These are phyloP conservation scores for Otus sunia DNA, from an alignment of 2,113 vertebrate species.

Conservation along the genomic window DNA sequence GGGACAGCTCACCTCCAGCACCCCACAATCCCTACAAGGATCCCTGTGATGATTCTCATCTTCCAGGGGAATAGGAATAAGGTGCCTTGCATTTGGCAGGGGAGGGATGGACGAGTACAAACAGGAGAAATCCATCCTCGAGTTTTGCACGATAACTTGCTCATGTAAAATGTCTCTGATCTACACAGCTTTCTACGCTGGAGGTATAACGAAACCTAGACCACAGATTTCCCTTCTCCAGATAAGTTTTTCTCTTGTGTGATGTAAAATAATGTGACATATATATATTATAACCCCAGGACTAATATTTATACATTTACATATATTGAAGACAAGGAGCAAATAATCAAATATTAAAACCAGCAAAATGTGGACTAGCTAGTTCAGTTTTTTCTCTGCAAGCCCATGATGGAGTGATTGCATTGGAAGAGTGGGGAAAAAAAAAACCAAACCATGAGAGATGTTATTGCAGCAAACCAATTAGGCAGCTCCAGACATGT, in stretches of 20 bases:
- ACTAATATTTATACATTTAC: neutral
- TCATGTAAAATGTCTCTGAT: neutral
- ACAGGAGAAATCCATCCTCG: neutral
- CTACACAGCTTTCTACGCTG: neutral
- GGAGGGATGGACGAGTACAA: neutral
- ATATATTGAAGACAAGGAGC: neutral
- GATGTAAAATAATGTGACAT: neutral
- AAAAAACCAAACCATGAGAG: neutral
- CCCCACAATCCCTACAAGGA: neutral
- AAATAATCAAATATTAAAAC: neutral
- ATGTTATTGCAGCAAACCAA: neutral
- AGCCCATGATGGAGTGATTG: neutral
- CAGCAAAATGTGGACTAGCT: neutral
- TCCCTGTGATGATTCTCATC: neutral
- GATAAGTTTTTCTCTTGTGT: neutral
- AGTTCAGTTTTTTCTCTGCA: neutral
- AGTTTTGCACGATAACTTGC: neutral
- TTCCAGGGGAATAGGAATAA: neutral
- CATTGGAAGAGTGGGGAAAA: neutral
- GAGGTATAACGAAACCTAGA: neutral
- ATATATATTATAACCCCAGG: neutral
- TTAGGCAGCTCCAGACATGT: neutral
- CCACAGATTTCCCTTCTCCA: neutral
- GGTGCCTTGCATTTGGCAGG: neutral
- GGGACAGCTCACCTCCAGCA: neutral